Evolutionary conservation across 1,140 invertebrate species (phyloP), one percentile per base, ranked within the genome.

Genomic region (Drosophila cardini): DNA sequence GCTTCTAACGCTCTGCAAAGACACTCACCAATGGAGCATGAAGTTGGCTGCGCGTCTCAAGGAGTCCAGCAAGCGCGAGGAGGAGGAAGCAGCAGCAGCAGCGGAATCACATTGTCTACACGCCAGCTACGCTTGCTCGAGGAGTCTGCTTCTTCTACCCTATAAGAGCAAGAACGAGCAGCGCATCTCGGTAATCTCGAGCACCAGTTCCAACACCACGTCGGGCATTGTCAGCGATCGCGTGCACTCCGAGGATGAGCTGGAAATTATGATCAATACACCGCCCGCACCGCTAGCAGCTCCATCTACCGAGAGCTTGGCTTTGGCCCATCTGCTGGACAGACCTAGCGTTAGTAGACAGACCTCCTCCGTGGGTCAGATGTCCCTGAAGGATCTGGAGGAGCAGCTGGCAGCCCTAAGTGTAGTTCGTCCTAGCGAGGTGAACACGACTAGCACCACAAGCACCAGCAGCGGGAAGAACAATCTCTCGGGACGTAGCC

Each of bases 11-110:
- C 93, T 99, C 15, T 99, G 97, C 93, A 95, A 96, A 80, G 96
- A 97, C 74, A 98, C 97, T 6, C 98, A 99, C 93, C 97, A 98
- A 92, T 98, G 98, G 93, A 97, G 96, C 80, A 97, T 98, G 96
- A 96, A 97, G 87, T 95, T 98, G 84, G 96, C 97, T 58, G 95
- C 96, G 13, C 94, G 96, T 80, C 93, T 97, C 26, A 96, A 94
- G 80, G 97, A 98, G 60, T 94, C 95, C 30, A 94, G 94, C 76
- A 94, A 95, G 64, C 95, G 97, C 79, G 96, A 97, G 90, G 96
- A 97, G 94, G 96, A 94, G 80, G 96, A 97, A 89, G 96, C 21
- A 97, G 94, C 96, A 94, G 64, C 81, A 77, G 8, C 36, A 38
- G 80, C 82, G 32, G 94, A 95, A 77, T 92, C 92, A 1, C 93